Evolutionary conservation across 1,140 invertebrate species (phyloP).

Genomic region (Camponotus pennsylvanicus): DNA sequence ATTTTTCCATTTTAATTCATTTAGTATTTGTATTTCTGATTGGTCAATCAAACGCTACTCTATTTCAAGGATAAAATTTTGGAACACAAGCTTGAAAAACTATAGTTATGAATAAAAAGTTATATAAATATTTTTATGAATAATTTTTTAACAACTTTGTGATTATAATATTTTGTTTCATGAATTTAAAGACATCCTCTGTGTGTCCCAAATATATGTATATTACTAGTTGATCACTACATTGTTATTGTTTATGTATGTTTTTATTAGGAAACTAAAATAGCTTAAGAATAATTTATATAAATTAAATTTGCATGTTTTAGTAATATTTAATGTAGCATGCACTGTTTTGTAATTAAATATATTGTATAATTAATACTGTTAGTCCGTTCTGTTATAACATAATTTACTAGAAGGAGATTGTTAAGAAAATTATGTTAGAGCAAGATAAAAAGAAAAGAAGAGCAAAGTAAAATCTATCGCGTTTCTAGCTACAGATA

Average conservation of each 20-base stretch:
- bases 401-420: conserved; percentile 32
- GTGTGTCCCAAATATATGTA: not conserved
- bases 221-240: not conserved
- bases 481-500: conserved; percentile 55
- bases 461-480: conserved; percentile 58
- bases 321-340: not conserved
- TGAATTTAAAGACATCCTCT: too few relatives aligned
- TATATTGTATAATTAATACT: conserved; percentile 15
- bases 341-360: conserved; percentile 26
- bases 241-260: not conserved
- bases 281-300: not conserved
- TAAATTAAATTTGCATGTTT: conserved; percentile 33
- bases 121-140: too few relatives aligned
- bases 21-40: too few relatives aligned
- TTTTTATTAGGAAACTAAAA: conserved; percentile 28
- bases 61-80: too few relatives aligned
- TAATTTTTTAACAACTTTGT: not conserved
- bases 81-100: too few relatives aligned
- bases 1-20: not conserved
- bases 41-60: too few relatives aligned
- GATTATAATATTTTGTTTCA: not conserved
- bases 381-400: conserved; percentile 55
- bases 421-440: conserved; percentile 17
- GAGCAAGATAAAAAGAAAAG: conserved; percentile 24
- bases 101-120: too few relatives aligned